Base-by-base conservation (phyloP, 2,797 vertebrate genomes). In the Galagoides demidoff region DNA sequence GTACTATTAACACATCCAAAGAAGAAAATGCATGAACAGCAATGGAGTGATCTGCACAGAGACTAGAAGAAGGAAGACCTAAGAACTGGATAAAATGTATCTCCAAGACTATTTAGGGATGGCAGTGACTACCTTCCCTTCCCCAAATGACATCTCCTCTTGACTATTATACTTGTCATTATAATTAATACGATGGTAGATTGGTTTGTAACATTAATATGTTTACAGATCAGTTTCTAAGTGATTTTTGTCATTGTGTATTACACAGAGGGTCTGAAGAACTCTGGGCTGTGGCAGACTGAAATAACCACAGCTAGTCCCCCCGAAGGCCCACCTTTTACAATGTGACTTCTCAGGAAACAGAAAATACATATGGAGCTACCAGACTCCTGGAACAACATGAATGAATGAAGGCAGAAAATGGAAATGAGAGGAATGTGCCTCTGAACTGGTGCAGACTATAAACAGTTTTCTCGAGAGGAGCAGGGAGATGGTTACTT, bases 1-100 rank as follows among this genome's bases (percentile, higher is more conserved):
- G 66, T 17, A 49, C 88, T 85, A 85, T 95, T 89, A 70, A 92
- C 93, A 94, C 59, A 55, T 37, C 59, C 45, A 79, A 61, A 70
- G 71, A 89, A 66, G 27, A 45, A 90, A 49, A 82, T 31, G 52
- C 37, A 45, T 57, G 43, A 79, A 77, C 34, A 57, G 85, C 31
- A 10, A 25, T 37, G 34, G 43, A 70, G 64, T 76, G 57, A 74
- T 43, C 19, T 63, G 87, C 55, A 87, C 52, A 78, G 73, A 90
- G 52, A 64, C 63, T 1, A n/a, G 81, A 61, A 92, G 83, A 49
- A 76, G 76, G 85, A 73, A 92, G 78, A 77, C 27, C 55, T 64
- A 74, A 86, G 61, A 77, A 83, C 4, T 63, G 68, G 82, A 27
- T 39, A 55, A 37, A 55, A 37, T 3, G 61, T 43, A 61, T 90